Evolutionary conservation across 2,888 invertebrate genomes (phyloP).

Genomic region (Drosophila diplacantha): DNA sequence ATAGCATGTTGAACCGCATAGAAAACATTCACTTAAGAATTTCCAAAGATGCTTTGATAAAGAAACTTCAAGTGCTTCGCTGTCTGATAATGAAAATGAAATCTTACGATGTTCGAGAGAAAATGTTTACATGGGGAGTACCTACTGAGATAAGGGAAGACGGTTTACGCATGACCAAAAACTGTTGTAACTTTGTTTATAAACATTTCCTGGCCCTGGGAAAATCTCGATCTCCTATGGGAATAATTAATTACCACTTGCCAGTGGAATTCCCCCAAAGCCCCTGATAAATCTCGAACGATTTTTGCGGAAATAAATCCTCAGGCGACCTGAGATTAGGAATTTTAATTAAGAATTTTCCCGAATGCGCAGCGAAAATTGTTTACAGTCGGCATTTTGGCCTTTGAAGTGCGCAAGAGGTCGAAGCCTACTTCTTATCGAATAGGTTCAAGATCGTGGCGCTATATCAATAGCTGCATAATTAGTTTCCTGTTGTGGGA

Average conservation of each 20-base stretch:
- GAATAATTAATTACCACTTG: neutral
- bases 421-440: conserved; percentile 28
- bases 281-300: conserved; percentile 8
- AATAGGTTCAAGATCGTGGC: conserved; percentile 30
- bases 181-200: conserved; percentile 17
- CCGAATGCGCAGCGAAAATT: conserved; percentile 15
- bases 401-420: conserved; percentile 32
- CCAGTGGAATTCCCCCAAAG: conserved; percentile 9
- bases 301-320: conserved; percentile 18
- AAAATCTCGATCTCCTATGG: neutral
- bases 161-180: conserved; percentile 19
- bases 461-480: conserved; percentile 29
- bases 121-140: conserved; percentile 18
- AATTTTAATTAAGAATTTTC: conserved; percentile 38
- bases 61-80: neutral
- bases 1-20: neutral
- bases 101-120: conserved; percentile 14
- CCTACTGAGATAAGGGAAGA: conserved; percentile 16
- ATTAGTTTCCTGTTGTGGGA: conserved; percentile 41
- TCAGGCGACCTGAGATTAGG: conserved; percentile 20
- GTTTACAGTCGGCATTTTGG: conserved; percentile 27
- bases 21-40: conserved; percentile 8
- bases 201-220: conserved; percentile 20
- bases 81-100: conserved; percentile 22
- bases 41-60: conserved; percentile 21